Evolutionary conservation across 2,113 vertebrate genomes (phyloP).

Genomic region (Eleginops maclovinus): DNA sequence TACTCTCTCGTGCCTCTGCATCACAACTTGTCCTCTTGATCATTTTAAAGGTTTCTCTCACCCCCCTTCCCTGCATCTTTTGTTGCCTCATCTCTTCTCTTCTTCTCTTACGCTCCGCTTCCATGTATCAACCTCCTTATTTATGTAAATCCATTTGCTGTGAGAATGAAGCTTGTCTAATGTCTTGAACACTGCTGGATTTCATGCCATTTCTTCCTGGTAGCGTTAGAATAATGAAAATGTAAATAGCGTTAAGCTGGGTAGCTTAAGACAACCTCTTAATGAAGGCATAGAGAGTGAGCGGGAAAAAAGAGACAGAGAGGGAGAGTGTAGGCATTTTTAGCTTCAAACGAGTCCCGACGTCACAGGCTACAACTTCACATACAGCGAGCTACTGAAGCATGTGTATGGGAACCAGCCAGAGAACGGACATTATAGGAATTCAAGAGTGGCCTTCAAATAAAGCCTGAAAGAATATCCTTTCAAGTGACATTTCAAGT

Average conservation of each 20-base stretch:
- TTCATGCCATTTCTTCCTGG: conserved; percentile 81
- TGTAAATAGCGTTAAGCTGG: conserved; percentile 84
- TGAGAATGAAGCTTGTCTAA: conserved; percentile 84
- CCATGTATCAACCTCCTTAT: conserved; percentile 79
- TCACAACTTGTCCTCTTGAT: conserved; percentile 42
- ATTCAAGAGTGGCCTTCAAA: conserved; percentile 52
- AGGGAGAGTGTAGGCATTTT: conserved; percentile 46
- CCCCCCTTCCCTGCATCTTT: conserved; percentile 23
- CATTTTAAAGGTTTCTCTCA: conserved; percentile 47
- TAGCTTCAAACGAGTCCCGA: conserved; percentile 60
- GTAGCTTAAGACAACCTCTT: conserved; percentile 82
- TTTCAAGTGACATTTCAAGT: conserved; percentile 57
- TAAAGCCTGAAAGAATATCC: conserved; percentile 37
- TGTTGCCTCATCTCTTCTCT: conserved; percentile 53
- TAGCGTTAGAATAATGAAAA: conserved; percentile 83
- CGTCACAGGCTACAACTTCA: conserved; percentile 51
- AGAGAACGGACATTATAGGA: conserved; percentile 42
- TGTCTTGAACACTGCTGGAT: conserved; percentile 81
- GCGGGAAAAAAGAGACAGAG: conserved; percentile 19
- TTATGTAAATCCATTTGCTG: conserved; percentile 83
- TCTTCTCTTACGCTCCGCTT: conserved; percentile 33
- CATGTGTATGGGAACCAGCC: conserved; percentile 56
- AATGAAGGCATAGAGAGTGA: conserved; percentile 72
- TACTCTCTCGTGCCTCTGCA: conserved; percentile 17
- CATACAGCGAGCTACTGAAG: conserved; percentile 51